Conservation (phyloP, 2,888 invertebrate species). For the Empis livida region DNA sequence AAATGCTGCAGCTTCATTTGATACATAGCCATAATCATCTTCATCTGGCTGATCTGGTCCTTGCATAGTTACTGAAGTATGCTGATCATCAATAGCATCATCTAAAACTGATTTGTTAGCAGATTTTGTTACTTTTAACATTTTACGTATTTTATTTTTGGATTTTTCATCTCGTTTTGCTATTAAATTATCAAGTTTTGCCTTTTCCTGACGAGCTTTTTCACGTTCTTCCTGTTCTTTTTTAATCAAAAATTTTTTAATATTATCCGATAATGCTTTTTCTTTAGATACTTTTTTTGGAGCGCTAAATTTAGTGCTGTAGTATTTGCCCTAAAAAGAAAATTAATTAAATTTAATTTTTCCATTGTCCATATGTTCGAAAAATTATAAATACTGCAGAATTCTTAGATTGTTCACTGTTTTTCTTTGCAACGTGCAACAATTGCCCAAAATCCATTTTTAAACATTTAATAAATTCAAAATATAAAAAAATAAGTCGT, state of each 20-base stretch:
- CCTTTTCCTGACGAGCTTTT: slow-evolving; percentile 47
- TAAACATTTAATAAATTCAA: no score
- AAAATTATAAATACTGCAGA: slow-evolving; percentile 23
- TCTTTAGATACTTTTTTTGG: slow-evolving; percentile 66
- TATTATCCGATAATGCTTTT: slow-evolving; percentile 57
- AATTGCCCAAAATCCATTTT: slow-evolving; percentile 49
- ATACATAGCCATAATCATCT: slow-evolving; percentile 85
- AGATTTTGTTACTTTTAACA: slow-evolving; percentile 76
- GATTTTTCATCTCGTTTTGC: slow-evolving; percentile 60
- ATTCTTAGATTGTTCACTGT: slow-evolving; percentile 35
- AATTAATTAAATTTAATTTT: slow-evolving; percentile 2
- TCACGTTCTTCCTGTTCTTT: slow-evolving; percentile 67
- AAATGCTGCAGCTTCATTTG: slow-evolving; percentile 65
- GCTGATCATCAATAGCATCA: slow-evolving; percentile 64
- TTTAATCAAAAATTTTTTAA: slow-evolving; percentile 69
- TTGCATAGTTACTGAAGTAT: slow-evolving; percentile 59
- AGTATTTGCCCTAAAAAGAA: slow-evolving; percentile 43
- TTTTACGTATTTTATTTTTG: slow-evolving; percentile 59
- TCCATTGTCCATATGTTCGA: slow-evolving; percentile 2
- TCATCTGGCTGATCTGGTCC: slow-evolving; percentile 74
- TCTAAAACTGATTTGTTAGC: slow-evolving; percentile 76
- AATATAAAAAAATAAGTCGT: no score
- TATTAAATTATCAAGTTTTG: slow-evolving; percentile 49
- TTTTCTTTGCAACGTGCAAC: slow-evolving; percentile 47
- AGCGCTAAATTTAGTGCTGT: slow-evolving; percentile 67